These are phyloP conservation scores for Cathartes aura DNA, from an alignment of 2,113 vertebrate species.

Conservation along the genomic window DNA sequence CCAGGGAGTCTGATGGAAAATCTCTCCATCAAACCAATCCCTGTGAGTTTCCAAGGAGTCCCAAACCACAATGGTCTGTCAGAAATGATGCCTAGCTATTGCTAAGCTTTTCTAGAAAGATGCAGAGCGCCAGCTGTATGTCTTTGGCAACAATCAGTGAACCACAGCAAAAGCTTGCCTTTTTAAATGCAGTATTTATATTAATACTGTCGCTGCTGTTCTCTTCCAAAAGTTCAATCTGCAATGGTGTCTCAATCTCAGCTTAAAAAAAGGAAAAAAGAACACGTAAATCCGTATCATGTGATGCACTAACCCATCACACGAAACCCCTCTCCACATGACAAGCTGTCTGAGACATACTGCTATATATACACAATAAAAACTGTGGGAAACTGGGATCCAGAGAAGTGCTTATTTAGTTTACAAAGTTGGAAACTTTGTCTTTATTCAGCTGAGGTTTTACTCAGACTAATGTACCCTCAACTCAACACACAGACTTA, in stretches of 20 bases:
- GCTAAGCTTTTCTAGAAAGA: neutral
- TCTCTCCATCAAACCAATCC: neutral
- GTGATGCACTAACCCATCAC: conserved; percentile 3
- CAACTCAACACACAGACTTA: neutral
- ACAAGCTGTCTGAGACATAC: conserved; percentile 26
- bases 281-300: conserved; percentile 6
- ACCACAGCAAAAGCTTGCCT: neutral
- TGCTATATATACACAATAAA: conserved; percentile 15
- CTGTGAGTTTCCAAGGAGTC: neutral
- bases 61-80: neutral
- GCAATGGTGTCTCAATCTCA: conserved; percentile 31
- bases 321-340: neutral
- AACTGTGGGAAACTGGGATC: conserved; percentile 2
- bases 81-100: neutral
- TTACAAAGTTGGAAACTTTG: conserved; percentile 4
- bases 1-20: neutral
- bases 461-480: neutral
- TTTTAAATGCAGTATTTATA: neutral
- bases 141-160: conserved; percentile 29
- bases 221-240: conserved; percentile 53
- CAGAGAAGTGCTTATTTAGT: neutral
- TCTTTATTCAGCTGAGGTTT: conserved; percentile 22
- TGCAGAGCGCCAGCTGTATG: neutral
- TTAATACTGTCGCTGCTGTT: conserved; percentile 31
- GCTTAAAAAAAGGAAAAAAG: neutral